A percentile compares a stretch with the other conserved stretches of the same genome.
Conservation (phyloP, 2,888 invertebrate species). For the Cheilosia soror region DNA sequence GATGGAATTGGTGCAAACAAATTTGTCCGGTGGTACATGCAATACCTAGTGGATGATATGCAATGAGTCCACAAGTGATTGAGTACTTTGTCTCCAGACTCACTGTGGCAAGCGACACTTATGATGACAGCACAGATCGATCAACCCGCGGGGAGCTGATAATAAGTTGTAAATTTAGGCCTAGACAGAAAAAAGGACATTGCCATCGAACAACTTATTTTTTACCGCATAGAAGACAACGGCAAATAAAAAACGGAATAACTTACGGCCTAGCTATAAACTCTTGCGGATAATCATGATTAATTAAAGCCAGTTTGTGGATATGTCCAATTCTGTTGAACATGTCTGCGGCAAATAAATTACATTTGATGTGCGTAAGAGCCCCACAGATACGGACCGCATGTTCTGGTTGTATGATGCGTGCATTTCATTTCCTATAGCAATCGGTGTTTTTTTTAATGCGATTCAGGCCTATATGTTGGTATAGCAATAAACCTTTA, state of each 20-base stretch:
- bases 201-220: not conserved
- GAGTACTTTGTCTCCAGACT: slow-evolving; percentile 28
- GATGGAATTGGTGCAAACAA: slow-evolving; percentile 53
- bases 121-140: slow-evolving; percentile 41
- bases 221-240: not conserved
- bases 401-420: not conserved
- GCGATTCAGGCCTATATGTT: too few species aligned
- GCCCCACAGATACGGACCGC: not conserved
- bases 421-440: too few species aligned
- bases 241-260: slow-evolving; percentile 9
- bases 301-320: slow-evolving; percentile 38
- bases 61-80: slow-evolving; percentile 31
- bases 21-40: slow-evolving; percentile 7
- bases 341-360: slow-evolving; percentile 34
- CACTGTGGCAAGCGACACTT: slow-evolving; percentile 22
- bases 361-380: slow-evolving; percentile 4
- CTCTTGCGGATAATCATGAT: slow-evolving; percentile 39
- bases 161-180: not conserved
- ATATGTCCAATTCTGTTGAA: slow-evolving; percentile 20
- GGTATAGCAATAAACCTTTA: too few species aligned
- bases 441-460: too few species aligned
- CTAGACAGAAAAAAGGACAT: not conserved
- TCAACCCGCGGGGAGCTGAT: slow-evolving; percentile 20
- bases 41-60: not conserved
- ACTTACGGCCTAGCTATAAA: slow-evolving; percentile 19